Base-by-base conservation (phyloP, 2,797 vertebrate species). In the Sylvilagus floridanus region DNA sequence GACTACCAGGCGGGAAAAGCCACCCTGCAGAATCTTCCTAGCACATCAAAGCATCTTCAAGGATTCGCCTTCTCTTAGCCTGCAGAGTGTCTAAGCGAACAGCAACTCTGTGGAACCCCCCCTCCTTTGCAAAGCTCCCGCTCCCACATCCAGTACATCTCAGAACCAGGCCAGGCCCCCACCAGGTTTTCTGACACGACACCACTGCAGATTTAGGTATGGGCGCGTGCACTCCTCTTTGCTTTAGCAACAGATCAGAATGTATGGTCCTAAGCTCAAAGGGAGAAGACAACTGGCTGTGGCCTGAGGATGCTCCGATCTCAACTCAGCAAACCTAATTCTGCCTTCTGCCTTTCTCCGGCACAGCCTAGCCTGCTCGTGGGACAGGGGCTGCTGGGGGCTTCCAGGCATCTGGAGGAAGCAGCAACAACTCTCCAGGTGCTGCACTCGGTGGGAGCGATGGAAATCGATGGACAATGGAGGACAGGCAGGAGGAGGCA, bases 121-220 rank as follows among this genome's bases (percentile, higher is more conserved):
- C 62, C 94, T 91, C 88, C 91, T 92, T 76, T 81, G 73, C 77
- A 65, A 78, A 63, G 60, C 93, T 82, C 73, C 14, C 16, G 37
- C 17, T 71, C 91, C 82, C 30, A 86, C 26, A 52, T 66, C 68
- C 35, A 10, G 82, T 82, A 82, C 37, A 84, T 93, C 60, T 94
- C 73, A 77, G 91, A 96, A 92, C 22, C 42, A 95, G 95, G 94
- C 30, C 93, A 94, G 84, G 84, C 32, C 47, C 84, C 71, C 52
- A 72, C 71, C 19, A 81, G 76, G 84, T 76, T 86, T 94, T 73
- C 75, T 72, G 66, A 28, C 78, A 76, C 85, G 47, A 52, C 65
- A 75, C 7, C 0, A 0, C 72, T 92, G 75, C 69, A 28, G 76
- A 85, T 24, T n/a, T 4, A 28, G 24, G n/a, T 50, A 54, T 32